Base-by-base conservation (phyloP, 2,113 vertebrate species). In the Caretta caretta region DNA sequence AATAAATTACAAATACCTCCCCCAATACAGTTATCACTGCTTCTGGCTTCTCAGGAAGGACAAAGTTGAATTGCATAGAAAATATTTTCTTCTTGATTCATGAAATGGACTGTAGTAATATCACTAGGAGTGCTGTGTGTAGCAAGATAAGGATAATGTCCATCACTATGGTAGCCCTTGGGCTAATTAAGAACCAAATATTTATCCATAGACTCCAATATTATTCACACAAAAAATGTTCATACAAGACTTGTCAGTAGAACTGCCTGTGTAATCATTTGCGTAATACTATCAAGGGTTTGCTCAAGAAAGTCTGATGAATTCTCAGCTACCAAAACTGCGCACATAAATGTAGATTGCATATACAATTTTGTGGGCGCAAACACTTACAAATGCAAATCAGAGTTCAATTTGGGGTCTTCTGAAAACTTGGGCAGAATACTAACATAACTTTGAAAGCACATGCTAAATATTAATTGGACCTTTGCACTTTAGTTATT, bases 401-500 rank as follows among this genome's bases (percentile, higher is more conserved):
- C 62, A 2, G n/a, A 94, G 16, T 38, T 13, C 38, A 10, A 76
- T 76, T 78, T 80, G 85, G 89, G 59, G 72, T 57, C 57, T 29
- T 59, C 57, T 2, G 10, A 59, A 53, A 95, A 94, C 2, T 10
- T 89, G 42, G 38, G 56, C 25, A 3, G 92, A 96, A 80, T 69
- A 80, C 69, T 86, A 48, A 56, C 24, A 86, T 8, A 48, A 89
- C 53, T 7, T 80, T 78, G 86, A 81, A 57, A 93, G 79, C 53
- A 86, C 14, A 5, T 42, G 87, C 83, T 72, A 80, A n/a, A 27
- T 8, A 2, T 72, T 84, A 2, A 4, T 65, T 91, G 95, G 76
- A 91, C 4, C 6, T 90, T 49, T 96, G 96, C 90, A 83, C 53
- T 94, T 97, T 7, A 93, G 94, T 95, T 93, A 35, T 89, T 83